Evolutionary conservation across 92 coral and sea anemone genomes (phyloP).

Genomic region (Pocillopora grandis): DNA sequence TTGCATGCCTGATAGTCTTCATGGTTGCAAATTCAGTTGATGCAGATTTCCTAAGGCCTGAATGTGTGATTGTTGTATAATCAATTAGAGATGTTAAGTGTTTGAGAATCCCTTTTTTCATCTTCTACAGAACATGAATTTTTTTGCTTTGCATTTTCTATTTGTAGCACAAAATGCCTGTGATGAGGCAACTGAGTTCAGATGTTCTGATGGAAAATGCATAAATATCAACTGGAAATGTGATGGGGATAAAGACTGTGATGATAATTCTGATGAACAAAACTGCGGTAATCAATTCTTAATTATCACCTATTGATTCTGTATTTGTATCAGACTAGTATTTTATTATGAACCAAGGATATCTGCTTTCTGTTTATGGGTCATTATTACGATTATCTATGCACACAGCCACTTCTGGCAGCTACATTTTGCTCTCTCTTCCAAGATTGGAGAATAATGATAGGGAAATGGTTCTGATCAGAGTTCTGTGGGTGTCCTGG

Average conservation of each 20-base stretch:
- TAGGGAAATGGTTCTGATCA: too few species aligned
- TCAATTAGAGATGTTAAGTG: too few species aligned
- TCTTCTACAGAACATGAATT: background rate
- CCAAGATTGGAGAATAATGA: too few species aligned
- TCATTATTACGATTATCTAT: too few species aligned
- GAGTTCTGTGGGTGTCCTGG: too few species aligned
- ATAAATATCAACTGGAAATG: conserved; percentile 75
- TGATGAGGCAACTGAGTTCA: conserved; percentile 60
- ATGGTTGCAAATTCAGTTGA: background rate
- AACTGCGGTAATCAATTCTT: conserved; percentile 62
- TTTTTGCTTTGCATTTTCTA: background rate
- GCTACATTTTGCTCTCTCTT: too few species aligned
- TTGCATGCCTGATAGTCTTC: background rate
- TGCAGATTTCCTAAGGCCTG: too few species aligned
- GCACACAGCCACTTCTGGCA: too few species aligned
- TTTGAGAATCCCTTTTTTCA: too few species aligned
- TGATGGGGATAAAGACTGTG: conserved; percentile 80
- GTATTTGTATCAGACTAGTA: background rate
- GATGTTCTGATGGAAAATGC: conserved; percentile 77
- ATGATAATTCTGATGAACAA: conserved; percentile 77
- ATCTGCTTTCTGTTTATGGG: too few species aligned
- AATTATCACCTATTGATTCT: conserved; percentile 8
- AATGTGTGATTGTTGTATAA: too few species aligned
- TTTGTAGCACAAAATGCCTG: conserved; percentile 35
- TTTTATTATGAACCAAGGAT: too few species aligned